A percentile compares a stretch with the other conserved stretches of the same genome.
Evolutionary conservation across 2,797 vertebrate species (phyloP).

Genomic region (Spinus pinus): DNA sequence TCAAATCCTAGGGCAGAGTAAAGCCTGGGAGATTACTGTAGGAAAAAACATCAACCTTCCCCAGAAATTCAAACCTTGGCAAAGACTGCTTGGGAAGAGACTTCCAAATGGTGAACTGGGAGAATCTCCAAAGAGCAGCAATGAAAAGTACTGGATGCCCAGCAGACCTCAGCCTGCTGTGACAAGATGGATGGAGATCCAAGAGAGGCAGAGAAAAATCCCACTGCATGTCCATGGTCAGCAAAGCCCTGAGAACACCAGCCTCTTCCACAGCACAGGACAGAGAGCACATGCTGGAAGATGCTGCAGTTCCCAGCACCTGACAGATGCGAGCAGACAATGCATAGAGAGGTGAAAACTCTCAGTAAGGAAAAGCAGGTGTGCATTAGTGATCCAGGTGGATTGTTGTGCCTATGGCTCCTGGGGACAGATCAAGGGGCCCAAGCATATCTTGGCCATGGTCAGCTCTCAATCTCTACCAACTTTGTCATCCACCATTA

Average conservation of each 20-base stretch:
- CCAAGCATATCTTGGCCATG: background rate
- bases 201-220: background rate
- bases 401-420: background rate
- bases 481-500: background rate
- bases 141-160: background rate
- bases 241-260: fast-evolving
- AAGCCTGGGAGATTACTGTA: background rate
- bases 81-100: background rate
- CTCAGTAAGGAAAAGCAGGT: background rate
- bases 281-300: background rate
- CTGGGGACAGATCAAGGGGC: background rate
- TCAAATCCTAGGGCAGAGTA: background rate
- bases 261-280: fast-evolving
- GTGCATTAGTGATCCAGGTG: background rate
- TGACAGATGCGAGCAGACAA: background rate
- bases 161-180: background rate
- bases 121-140: background rate
- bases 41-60: background rate
- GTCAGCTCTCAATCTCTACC: background rate
- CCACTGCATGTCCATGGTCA: background rate
- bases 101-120: background rate
- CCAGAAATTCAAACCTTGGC: background rate
- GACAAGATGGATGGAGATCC: background rate
- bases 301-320: background rate
- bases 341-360: background rate